phyloP scores from a whole-genome alignment of 2,888 invertebrate species.

The Tuberolachnus salignus region DNA sequence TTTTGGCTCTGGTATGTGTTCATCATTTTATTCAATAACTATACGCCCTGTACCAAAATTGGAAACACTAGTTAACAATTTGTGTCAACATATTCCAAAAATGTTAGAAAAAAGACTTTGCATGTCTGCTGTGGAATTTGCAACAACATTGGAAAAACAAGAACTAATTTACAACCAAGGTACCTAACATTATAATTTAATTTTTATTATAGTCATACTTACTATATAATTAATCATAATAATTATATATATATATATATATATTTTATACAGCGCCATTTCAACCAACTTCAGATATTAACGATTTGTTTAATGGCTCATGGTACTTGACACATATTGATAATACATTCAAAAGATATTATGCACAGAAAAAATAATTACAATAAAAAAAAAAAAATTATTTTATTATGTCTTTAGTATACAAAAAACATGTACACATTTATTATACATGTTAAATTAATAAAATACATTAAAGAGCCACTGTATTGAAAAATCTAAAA shows the following conservation, averaged over 20 bases:
- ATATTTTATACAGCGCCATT: constrained; percentile 73
- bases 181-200: not conserved
- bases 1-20: constrained; percentile 95
- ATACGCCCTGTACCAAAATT: constrained; percentile 73
- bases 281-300: constrained; percentile 74
- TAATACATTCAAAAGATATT: constrained; percentile 77
- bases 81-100: constrained; percentile 70
- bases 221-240: not conserved
- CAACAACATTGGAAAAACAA: constrained; percentile 76
- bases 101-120: constrained; percentile 74
- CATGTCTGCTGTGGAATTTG: constrained; percentile 78
- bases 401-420: too few species aligned
- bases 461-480: too few species aligned
- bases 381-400: not conserved
- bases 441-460: too few species aligned
- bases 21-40: constrained; percentile 88
- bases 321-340: constrained; percentile 87
- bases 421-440: too few species aligned
- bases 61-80: constrained; percentile 70
- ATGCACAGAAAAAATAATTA: constrained; percentile 27
- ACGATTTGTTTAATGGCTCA: constrained; percentile 82
- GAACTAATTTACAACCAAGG: constrained; percentile 80
- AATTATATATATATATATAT: constrained; percentile 12
- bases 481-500: too few species aligned
- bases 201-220: not conserved